Evolutionary conservation across 2,797 vertebrate genomes (phyloP).

Genomic region (Babyrousa celebensis): DNA sequence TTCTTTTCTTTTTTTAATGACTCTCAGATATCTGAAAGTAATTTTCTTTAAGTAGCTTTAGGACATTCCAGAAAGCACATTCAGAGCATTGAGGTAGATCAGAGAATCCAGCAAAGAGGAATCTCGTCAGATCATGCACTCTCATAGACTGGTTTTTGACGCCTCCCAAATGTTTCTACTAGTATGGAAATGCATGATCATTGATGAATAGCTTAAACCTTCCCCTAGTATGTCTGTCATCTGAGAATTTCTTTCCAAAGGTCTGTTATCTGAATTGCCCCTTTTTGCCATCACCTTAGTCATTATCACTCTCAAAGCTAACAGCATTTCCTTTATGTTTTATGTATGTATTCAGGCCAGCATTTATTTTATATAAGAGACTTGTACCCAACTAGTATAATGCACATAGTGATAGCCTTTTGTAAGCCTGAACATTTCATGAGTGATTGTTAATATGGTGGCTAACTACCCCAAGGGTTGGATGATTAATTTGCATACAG

Average conservation of each 20-base stretch:
- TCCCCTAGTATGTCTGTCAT: neutral
- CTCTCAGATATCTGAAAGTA: slow-evolving; percentile 47
- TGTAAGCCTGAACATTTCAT: neutral
- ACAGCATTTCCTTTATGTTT: neutral
- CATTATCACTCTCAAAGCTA: neutral
- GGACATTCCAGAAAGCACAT: slow-evolving; percentile 28
- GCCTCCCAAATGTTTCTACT: neutral
- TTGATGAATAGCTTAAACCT: neutral
- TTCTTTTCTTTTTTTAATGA: slow-evolving; percentile 21
- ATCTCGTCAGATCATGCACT: neutral
- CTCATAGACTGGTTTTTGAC: neutral
- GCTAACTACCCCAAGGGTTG: neutral
- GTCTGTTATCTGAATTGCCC: neutral
- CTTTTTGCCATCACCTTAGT: slow-evolving; percentile 2
- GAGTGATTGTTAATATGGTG: neutral
- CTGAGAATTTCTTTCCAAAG: neutral
- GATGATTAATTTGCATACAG: slow-evolving; percentile 16
- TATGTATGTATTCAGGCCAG: neutral
- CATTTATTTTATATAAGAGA: neutral
- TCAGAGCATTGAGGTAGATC: slow-evolving; percentile 19
- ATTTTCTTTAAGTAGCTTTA: slow-evolving; percentile 68
- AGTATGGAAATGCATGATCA: neutral
- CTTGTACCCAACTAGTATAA: neutral
- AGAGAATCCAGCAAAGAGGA: slow-evolving; percentile 44
- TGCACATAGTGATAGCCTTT: neutral